Evolutionary conservation across 2,888 invertebrate species (phyloP), one percentile per base, ranked within the genome.

Genomic region (Agrochola litura): DNA sequence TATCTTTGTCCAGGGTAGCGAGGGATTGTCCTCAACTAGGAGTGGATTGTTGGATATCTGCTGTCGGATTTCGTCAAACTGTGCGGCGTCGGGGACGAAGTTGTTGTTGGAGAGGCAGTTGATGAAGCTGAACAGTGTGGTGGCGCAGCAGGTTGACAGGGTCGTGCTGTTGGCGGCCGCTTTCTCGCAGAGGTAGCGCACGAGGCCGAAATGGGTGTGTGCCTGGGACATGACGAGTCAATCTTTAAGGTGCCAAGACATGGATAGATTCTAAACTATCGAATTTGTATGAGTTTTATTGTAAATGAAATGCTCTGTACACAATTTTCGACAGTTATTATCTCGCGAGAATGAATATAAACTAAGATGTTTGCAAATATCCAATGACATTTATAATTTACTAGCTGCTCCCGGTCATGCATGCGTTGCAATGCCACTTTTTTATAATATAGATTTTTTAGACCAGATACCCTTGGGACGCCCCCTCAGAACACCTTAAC

Each of bases 81-180:
- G 90, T 0, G 88, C 89, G 0, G 96, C 89, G 14, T 94, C 91
- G 0, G 98, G 97, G 37, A 95, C 97, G 90, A 97, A 98, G 93
- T 98, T 97, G 69, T 97, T 97, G 86, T 95, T 95, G 3, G 97
- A 95, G n/a, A 97, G 94, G 64, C 96, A 97, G 89, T 96, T 95
- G 64, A 97, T 92, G 88, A 97, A 95, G 56, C 93, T 93, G 79
- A 97, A 95, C 41, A 97, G 91, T 6, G 95, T 89, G 83, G 93
- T 91, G 0, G 95, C 91, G 52, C 96, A 92, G 4, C 94, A 95
- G 25, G 92, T 90, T n/a, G 93, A 85, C 22, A 97, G 89, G 0
- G 93, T 87, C 0, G 86, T 84, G 0, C 96, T 95, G 79, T 97
- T 89, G 10, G 96, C 89, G 0, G 94, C 92, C 0, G 97, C 97